Evolutionary conservation across 2,113 vertebrate genomes (phyloP).

Genomic region (Oenanthe oenanthe): DNA sequence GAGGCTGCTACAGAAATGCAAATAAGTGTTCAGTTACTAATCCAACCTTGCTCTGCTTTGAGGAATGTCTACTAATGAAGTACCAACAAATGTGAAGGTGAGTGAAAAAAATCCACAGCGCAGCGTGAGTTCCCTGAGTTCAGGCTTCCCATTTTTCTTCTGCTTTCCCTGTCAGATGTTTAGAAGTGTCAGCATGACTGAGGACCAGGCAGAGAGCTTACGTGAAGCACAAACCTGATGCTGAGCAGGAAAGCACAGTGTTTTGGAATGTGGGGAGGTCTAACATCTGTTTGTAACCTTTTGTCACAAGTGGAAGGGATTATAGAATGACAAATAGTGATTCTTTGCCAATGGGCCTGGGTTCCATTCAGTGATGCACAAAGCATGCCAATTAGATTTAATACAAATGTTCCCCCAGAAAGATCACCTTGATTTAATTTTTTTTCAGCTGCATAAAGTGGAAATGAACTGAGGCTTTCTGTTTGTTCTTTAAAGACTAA

Average conservation of each 20-base stretch:
- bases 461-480: conserved; percentile 40
- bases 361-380: not conserved
- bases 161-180: not conserved
- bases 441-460: conserved; percentile 2
- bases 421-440: conserved; percentile 60
- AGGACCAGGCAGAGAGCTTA: not conserved
- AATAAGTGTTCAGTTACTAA: not conserved
- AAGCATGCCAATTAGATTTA: conserved; percentile 1
- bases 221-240: not conserved
- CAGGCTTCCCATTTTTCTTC: not conserved
- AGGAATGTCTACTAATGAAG: not conserved
- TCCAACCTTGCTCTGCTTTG: not conserved
- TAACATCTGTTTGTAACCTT: conserved; percentile 29
- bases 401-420: conserved; percentile 12
- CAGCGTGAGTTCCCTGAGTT: not conserved
- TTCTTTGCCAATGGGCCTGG: not conserved
- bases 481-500: conserved; percentile 65
- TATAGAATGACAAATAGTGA: not conserved
- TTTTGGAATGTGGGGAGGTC: not conserved
- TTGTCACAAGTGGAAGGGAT: not conserved
- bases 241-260: not conserved
- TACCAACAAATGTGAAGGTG: not conserved
- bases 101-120: not conserved
- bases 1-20: not conserved
- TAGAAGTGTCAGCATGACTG: not conserved